Evolutionary conservation across 2,113 vertebrate species (phyloP).

Genomic region (Chascanopsetta lugubris): DNA sequence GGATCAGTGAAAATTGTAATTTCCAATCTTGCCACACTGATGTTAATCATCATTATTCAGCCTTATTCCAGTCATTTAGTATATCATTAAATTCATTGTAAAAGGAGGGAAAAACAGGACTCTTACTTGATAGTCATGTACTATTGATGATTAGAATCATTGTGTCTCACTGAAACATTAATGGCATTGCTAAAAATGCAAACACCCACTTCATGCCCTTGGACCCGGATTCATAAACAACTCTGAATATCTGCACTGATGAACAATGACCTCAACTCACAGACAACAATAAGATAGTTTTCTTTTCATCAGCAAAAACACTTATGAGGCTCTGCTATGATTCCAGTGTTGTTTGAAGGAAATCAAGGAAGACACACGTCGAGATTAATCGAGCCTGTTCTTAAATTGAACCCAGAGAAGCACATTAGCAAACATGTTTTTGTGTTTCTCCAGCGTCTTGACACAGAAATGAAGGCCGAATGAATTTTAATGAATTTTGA

Average conservation of each 20-base stretch:
- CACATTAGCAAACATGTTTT: background rate
- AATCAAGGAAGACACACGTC: background rate
- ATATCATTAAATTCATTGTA: background rate
- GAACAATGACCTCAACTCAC: conserved; percentile 14
- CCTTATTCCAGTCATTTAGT: background rate
- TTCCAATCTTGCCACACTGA: background rate
- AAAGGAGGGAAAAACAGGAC: background rate
- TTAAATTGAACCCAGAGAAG: background rate
- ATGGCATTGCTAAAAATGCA: background rate
- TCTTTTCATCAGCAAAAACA: background rate
- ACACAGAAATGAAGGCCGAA: no score
- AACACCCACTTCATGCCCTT: conserved; percentile 11
- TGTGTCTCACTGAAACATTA: background rate
- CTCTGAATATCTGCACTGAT: background rate
- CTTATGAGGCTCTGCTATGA: background rate
- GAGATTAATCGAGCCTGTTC: background rate
- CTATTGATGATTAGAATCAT: background rate
- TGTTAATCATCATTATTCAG: conserved; percentile 1
- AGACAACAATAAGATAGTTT: background rate
- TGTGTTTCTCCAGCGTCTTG: background rate
- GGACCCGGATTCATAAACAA: conserved; percentile 12
- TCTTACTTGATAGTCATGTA: background rate
- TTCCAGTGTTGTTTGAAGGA: background rate
- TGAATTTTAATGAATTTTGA: no score
- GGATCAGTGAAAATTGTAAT: conserved; percentile 4